These are phyloP conservation scores for Pharmacophagus antenor DNA, from an alignment of 2,888 invertebrate genomes.

Conservation along the genomic window DNA sequence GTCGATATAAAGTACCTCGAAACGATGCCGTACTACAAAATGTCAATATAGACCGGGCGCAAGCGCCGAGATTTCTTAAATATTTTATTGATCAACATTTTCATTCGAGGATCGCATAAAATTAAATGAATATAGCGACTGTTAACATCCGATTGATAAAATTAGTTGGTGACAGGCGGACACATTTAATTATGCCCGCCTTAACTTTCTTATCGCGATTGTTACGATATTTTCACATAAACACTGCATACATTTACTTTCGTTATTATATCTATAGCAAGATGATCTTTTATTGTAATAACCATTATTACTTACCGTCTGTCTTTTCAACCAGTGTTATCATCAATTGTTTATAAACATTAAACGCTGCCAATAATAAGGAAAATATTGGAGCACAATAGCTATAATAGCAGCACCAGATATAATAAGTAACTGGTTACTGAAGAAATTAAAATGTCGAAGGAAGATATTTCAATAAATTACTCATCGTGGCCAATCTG, in stretches of 20 bases:
- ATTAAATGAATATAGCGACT: constrained; percentile 35
- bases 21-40: constrained; percentile 7
- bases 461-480: constrained; percentile 16
- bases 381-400: too few species aligned
- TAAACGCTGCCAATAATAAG: too few species aligned
- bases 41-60: constrained; percentile 19
- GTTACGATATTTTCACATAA: constrained; percentile 48
- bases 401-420: too few species aligned
- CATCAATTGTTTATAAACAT: background rate
- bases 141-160: constrained; percentile 34
- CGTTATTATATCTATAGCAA: constrained; percentile 44
- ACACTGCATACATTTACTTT: constrained; percentile 52
- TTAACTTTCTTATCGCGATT: constrained; percentile 48
- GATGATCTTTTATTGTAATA: constrained; percentile 28
- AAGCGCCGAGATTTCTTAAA: constrained; percentile 23
- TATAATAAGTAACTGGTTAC: too few species aligned
- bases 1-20: constrained; percentile 8
- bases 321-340: background rate
- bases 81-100: constrained; percentile 33
- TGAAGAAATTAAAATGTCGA: background rate
- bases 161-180: constrained; percentile 33
- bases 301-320: constrained; percentile 24
- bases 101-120: constrained; percentile 33
- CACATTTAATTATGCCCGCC: constrained; percentile 41
- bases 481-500: constrained; percentile 1